Evolutionary conservation across 2,888 invertebrate genomes (phyloP).

Genomic region (Andrena chrysosceles): DNA sequence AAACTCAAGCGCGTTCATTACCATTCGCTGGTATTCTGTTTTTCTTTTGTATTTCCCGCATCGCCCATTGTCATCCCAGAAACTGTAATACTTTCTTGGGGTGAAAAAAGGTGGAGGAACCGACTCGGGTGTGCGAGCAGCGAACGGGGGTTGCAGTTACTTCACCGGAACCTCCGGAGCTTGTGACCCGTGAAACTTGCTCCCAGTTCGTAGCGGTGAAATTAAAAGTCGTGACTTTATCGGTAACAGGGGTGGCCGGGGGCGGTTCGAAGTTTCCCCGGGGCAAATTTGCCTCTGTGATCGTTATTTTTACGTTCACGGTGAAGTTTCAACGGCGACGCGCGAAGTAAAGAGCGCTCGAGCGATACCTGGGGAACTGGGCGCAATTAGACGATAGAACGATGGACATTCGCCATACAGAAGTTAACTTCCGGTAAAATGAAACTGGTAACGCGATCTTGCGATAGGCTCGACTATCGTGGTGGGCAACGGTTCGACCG

Average conservation of each 20-base stretch:
- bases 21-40: not conserved
- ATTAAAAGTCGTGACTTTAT: slow-evolving; percentile 40
- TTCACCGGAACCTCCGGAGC: slow-evolving; percentile 6
- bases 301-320: slow-evolving; percentile 29
- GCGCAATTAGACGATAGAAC: slow-evolving; percentile 27
- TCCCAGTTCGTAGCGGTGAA: slow-evolving; percentile 23
- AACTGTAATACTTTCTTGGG: slow-evolving; percentile 2
- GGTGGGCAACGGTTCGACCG: slow-evolving; percentile 40
- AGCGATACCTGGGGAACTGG: slow-evolving; percentile 11
- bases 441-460: slow-evolving; percentile 9
- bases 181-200: slow-evolving; percentile 28
- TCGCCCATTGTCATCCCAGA: slow-evolving; percentile 2
- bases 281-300: slow-evolving; percentile 16
- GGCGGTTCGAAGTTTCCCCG: not conserved
- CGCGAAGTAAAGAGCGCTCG: slow-evolving; percentile 1
- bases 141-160: slow-evolving; percentile 14
- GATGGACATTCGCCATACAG: slow-evolving; percentile 8
- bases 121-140: not conserved
- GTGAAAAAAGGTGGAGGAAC: not conserved
- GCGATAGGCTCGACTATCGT: slow-evolving; percentile 25
- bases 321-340: slow-evolving; percentile 11
- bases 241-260: not conserved
- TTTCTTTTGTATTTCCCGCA: not conserved
- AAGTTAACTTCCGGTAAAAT: slow-evolving; percentile 15
- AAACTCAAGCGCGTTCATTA: not conserved